Conservation (phyloP, 2,113 vertebrate genomes). For the Sapayoa aenigma region DNA sequence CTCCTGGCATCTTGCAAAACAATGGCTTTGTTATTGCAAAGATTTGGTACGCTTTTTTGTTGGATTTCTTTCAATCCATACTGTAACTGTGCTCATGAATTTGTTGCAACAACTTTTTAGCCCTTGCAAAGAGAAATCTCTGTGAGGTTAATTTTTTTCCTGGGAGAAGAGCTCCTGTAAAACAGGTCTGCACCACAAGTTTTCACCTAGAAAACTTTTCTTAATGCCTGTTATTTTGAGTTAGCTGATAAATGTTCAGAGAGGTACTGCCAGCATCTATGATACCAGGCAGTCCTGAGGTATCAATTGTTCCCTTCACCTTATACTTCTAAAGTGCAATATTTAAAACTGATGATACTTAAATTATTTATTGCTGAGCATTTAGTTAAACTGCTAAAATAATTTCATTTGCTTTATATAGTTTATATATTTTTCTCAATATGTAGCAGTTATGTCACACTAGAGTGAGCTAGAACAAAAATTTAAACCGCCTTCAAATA, state of each 20-base stretch:
- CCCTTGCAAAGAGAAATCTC: neutral
- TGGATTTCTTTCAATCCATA: neutral
- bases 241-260: neutral
- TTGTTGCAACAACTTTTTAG: neutral
- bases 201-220: neutral
- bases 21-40: neutral
- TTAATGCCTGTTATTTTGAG: neutral
- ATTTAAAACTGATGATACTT: neutral
- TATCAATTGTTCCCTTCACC: neutral
- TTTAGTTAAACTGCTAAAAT: neutral
- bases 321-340: neutral
- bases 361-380: neutral
- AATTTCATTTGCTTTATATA: neutral
- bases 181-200: neutral
- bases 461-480: neutral
- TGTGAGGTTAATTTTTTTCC: neutral
- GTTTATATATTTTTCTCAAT: neutral
- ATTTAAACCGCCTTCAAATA: neutral
- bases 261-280: neutral
- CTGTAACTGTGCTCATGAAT: neutral
- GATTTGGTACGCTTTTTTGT: neutral
- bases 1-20: neutral
- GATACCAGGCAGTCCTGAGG: neutral
- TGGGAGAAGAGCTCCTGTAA: neutral
- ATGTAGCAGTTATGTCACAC: neutral